Evolutionary conservation across 2,797 vertebrate genomes (phyloP).

Genomic region (Tokudaia muenninki): DNA sequence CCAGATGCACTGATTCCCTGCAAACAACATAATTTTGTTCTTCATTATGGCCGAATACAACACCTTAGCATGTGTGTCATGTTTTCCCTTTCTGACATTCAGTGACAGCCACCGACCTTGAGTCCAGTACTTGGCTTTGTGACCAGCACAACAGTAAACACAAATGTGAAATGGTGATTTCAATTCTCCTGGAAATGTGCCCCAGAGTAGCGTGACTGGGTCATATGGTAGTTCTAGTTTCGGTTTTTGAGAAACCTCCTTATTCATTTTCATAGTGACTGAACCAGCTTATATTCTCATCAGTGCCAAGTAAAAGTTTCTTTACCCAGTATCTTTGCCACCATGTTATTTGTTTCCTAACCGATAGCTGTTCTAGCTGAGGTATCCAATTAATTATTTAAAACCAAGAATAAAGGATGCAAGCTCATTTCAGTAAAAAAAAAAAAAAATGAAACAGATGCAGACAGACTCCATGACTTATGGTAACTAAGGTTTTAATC

Average conservation of each 20-base stretch:
- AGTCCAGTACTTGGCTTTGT: background rate
- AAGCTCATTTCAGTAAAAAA: background rate
- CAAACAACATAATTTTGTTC: background rate
- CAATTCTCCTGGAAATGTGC: no score
- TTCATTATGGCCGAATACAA: background rate
- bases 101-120: background rate
- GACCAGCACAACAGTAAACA: background rate
- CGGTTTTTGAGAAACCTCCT: background rate
- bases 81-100: background rate
- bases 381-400: slow-evolving; percentile 23
- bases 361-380: background rate
- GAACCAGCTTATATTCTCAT: background rate
- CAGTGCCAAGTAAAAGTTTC: background rate
- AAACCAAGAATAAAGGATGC: background rate
- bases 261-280: background rate
- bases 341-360: background rate
- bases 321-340: background rate
- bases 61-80: background rate
- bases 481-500: background rate
- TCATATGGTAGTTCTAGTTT: background rate
- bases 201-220: background rate
- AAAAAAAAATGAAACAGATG: background rate
- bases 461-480: background rate
- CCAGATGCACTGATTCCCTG: background rate
- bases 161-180: background rate